Conservation (phyloP, 2,797 vertebrate species). For the Scolopax rusticola region DNA sequence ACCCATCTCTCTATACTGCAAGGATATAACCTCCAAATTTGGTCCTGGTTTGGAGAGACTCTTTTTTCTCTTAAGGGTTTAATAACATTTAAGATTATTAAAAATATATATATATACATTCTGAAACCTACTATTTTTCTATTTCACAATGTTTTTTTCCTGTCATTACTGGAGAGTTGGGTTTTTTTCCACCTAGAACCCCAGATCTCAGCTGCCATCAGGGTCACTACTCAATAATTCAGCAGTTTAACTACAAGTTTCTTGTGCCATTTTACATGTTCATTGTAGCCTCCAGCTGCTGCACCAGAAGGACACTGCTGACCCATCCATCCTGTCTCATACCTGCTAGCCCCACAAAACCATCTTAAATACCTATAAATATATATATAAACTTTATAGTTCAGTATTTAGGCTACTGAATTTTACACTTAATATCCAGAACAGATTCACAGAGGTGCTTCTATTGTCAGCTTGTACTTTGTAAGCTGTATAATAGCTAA, state of each 20-base stretch:
- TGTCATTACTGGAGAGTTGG: not conserved
- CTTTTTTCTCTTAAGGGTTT: not conserved
- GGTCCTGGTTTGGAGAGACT: not conserved
- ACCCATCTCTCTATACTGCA: not conserved
- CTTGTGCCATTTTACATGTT: not conserved
- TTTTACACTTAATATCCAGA: not conserved
- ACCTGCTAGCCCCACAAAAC: not conserved
- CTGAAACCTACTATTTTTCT: not conserved
- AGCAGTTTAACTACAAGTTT: not conserved
- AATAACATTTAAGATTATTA: not conserved
- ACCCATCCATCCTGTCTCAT: not conserved
- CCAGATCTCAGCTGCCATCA: not conserved
- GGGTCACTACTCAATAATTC: not conserved
- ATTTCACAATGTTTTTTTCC: not conserved
- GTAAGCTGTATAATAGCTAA: not conserved
- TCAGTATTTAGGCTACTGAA: not conserved
- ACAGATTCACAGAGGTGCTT: not conserved
- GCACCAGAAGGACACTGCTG: not conserved
- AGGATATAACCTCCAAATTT: not conserved
- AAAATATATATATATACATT: not conserved
- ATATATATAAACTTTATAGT: not conserved
- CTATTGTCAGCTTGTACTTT: not conserved
- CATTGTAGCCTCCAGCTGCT: not conserved
- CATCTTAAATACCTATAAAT: not conserved
- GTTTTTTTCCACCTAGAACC: not conserved